Base-by-base conservation (phyloP, 2,888 invertebrate genomes). In the Pyrrhosoma nymphula region DNA sequence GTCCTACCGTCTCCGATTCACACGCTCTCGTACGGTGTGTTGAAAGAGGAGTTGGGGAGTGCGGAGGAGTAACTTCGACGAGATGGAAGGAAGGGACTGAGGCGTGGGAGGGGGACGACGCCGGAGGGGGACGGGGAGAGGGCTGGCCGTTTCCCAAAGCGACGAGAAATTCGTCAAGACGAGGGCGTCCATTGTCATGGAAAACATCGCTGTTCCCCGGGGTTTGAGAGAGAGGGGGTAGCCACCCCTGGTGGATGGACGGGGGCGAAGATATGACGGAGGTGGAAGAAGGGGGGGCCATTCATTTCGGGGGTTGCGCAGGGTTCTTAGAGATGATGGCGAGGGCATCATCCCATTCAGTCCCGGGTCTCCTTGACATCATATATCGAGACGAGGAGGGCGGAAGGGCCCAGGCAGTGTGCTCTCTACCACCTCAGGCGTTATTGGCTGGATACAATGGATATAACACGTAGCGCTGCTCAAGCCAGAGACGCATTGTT, bases 241-340 rank as follows among this genome's bases (percentile, higher is more conserved):
- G 47, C 82, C 47, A 8, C 47, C 47, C 47, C 8, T 47, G 47
- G 47, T 47, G 47, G n/a, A n/a, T n/a, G n/a, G n/a, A n/a, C n/a
- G n/a, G 26, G 88, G 47, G 56, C 12, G 56, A 89, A 89, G 89
- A 89, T 26, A 89, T 56, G 89, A 89, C 47, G 89, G 88, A n/a
- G 60, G 60, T 16, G 60, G 47, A 55, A n/a, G 55, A n/a, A 20
- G 89, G 89, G 89, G 8, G 69, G 47, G 69, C 47, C 30, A 93
- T 93, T 93, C 93, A 93, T 93, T 93, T 93, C 47, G 93, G 63
- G 93, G 93, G 93, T 91, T n/a, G 26, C 69, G 69, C n/a, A 69
- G 39, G 93, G 93, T 93, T 69, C 93, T 93, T 93, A 39, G 93
- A 75, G 93, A 93, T 75, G 93, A 93, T 93, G 93, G 93, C 93